Evolutionary conservation across 2,113 vertebrate genomes (phyloP).

Genomic region (Silurus meridionalis): DNA sequence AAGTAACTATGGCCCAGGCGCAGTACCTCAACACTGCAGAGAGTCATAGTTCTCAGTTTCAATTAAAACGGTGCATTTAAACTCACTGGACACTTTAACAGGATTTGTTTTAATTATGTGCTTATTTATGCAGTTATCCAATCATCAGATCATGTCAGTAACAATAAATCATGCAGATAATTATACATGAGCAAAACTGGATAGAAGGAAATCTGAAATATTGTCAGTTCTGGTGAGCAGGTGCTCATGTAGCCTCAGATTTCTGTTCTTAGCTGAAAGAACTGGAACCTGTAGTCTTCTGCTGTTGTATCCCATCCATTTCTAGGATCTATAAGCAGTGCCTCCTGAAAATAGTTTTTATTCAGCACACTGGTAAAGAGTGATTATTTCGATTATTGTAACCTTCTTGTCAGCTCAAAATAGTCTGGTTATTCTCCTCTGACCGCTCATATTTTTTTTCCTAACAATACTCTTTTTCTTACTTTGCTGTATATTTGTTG

Average conservation of each 20-base stretch:
- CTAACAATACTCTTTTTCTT: not conserved
- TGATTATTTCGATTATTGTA: not conserved
- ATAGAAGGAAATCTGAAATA: not conserved
- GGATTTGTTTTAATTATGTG: not conserved
- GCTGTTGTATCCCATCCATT: not conserved
- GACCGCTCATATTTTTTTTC: not conserved
- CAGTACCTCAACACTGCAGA: slow-evolving; percentile 72
- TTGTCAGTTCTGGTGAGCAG: not conserved
- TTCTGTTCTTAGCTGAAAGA: not conserved
- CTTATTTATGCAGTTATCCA: not conserved
- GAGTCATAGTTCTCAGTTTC: not conserved
- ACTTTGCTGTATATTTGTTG: not conserved
- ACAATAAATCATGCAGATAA: not conserved
- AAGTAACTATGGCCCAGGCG: slow-evolving; percentile 74
- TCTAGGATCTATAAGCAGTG: not conserved
- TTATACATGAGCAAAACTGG: not conserved
- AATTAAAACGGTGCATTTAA: not conserved
- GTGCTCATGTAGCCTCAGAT: not conserved
- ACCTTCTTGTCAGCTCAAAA: not conserved
- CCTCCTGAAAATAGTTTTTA: not conserved
- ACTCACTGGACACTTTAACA: not conserved
- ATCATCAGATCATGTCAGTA: not conserved
- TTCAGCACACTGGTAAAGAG: not conserved
- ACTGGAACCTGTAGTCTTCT: not conserved
- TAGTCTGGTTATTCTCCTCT: not conserved